These are phyloP conservation scores for Lacerta agilis DNA, from an alignment of 2,797 vertebrate species.

Conservation along the genomic window DNA sequence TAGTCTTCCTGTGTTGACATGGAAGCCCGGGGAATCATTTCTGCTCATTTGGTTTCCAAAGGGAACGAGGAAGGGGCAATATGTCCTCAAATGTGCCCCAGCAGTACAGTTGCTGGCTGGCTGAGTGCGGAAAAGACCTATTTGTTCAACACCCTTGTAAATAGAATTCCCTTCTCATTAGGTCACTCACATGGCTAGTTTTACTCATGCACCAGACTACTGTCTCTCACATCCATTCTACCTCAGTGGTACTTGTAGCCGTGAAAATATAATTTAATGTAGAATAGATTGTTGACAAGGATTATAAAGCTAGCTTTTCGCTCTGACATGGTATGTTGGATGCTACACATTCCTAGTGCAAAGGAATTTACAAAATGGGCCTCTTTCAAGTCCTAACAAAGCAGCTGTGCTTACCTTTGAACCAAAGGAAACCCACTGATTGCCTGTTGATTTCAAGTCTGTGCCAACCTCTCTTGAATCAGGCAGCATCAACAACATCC, in stretches of 20 bases:
- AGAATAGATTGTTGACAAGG: neutral
- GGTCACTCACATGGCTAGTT: neutral
- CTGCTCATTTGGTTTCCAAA: constrained; percentile 42
- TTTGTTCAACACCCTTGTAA: constrained; percentile 38
- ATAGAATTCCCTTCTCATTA: neutral
- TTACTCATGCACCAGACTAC: neutral
- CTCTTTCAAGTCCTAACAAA: neutral
- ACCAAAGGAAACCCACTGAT: neutral
- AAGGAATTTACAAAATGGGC: neutral
- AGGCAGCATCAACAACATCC: neutral
- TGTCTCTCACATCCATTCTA: neutral
- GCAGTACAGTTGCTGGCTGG: constrained; percentile 1
- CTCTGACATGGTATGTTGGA: neutral
- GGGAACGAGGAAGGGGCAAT: neutral
- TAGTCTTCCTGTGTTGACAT: neutral
- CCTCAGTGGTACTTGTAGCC: neutral
- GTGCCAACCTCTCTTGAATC: neutral
- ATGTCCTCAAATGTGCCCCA: constrained; percentile 2
- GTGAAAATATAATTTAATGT: neutral
- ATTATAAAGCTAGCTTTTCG: neutral
- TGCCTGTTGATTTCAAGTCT: neutral
- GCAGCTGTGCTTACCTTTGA: neutral
- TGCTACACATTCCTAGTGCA: neutral
- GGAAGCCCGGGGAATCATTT: neutral
- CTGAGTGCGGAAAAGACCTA: neutral